Base-by-base conservation (phyloP, 2,888 invertebrate genomes). In the Odontomyia ornata region DNA sequence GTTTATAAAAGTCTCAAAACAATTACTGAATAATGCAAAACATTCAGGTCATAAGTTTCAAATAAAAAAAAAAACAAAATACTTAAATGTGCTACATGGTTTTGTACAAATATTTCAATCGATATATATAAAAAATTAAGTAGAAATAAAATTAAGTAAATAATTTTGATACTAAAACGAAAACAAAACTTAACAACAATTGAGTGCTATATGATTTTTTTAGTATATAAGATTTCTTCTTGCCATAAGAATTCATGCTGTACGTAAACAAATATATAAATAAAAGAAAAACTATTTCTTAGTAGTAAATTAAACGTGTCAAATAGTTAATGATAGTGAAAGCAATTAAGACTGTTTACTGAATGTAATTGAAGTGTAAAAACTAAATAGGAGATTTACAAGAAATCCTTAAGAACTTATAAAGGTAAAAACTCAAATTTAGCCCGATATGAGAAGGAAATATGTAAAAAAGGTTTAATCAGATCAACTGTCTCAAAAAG, bases 201-300 rank as follows among this genome's bases (percentile, higher is more conserved):
- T 67, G 76, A 65, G 76, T 76, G 76, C 76, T 76, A 76, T 76
- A 76, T 76, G 65, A 27, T 25, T 52, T 47, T 27, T 47, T 52
- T 28, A 67, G 30, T 56, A 7, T 23, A 4, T 76, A 67, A 67
- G 52, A 30, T 60, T 27, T 57, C 57, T 69, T 82, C 82, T 83
- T 83, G 83, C 82, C 83, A 83, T 83, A 81, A 82, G 82, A 79
- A 81, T 81, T 60, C 56, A 11, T 36, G 5, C 60, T 64, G 75
- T 62, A 75, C 64, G 75, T 75, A 75, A 75, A 28, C 13, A 36
- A 47, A 72, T 72, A 27, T 18, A 62, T 71, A 71, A 71, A 25
- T n/a, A 25, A 7, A 52, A 65, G n/a, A 36, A 36, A 3, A 36
- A 36, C 18, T 36, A 23, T 71, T 23, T 71, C n/a, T 43, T 46